A percentile compares a stretch with the other conserved stretches of the same genome.
These are phyloP conservation scores for Danaus chrysippus DNA, from an alignment of 2,888 invertebrate genomes.

Conservation along the genomic window DNA sequence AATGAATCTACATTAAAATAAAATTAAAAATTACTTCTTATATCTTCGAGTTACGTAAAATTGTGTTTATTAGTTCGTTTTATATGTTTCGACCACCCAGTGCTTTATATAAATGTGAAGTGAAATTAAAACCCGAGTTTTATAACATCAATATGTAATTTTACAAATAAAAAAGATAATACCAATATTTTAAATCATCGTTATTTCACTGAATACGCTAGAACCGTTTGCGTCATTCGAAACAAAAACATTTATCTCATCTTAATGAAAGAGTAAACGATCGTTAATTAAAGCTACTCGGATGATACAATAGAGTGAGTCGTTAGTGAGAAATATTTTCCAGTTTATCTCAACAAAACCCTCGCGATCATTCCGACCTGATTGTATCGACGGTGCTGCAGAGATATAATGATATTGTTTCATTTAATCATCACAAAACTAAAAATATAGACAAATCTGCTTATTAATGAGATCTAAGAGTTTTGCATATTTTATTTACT, in stretches of 20 bases:
- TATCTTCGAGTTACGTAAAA: too few species aligned
- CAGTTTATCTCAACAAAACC: background rate
- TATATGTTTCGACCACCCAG: too few species aligned
- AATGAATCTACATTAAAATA: too few species aligned
- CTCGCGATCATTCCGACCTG: background rate
- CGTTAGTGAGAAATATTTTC: background rate
- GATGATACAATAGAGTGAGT: constrained; percentile 1
- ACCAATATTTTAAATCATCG: too few species aligned
- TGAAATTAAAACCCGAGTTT: too few species aligned
- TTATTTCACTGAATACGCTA: background rate
- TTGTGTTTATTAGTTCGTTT: too few species aligned
- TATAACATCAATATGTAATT: too few species aligned
- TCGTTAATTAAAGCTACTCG: constrained; percentile 1
- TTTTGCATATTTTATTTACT: too few species aligned
- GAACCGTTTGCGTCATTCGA: background rate
- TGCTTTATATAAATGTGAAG: too few species aligned
- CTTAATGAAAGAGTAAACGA: constrained; percentile 5
- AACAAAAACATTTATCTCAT: constrained; percentile 3
- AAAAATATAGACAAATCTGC: background rate
- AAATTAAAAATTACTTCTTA: too few species aligned
- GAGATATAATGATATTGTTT: background rate
- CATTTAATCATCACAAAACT: background rate
- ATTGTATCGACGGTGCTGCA: background rate
- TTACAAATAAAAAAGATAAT: too few species aligned
- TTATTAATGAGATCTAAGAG: background rate